These are phyloP conservation scores for Bovichtus variegatus DNA, from an alignment of 2,797 vertebrate genomes.

Conservation along the genomic window DNA sequence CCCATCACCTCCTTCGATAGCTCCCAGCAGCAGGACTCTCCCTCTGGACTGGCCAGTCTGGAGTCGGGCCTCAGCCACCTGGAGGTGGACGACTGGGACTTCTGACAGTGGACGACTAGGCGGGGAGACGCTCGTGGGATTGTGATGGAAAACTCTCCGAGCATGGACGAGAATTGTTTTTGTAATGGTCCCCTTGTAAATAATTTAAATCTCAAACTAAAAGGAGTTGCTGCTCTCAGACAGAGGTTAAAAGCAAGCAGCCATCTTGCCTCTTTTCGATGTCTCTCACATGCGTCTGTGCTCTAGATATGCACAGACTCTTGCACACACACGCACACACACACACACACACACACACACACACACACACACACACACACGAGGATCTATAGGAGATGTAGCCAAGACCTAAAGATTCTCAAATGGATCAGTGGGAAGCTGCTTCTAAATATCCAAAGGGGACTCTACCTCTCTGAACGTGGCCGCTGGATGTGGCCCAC, in stretches of 20 bases:
- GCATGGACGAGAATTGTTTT: slow-evolving; percentile 49
- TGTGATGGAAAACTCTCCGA: slow-evolving; percentile 32
- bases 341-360: slow-evolving; percentile 28
- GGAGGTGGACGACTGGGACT: slow-evolving; percentile 98
- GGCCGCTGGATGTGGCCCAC: slow-evolving; percentile 21
- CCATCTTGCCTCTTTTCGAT: slow-evolving; percentile 67
- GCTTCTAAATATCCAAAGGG: slow-evolving; percentile 62
- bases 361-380: slow-evolving; percentile 25
- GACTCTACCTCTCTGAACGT: slow-evolving; percentile 69
- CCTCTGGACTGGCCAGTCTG: slow-evolving; percentile 90
- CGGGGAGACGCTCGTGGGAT: slow-evolving; percentile 25
- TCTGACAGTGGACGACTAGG: slow-evolving; percentile 82
- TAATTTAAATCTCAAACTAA: slow-evolving; percentile 48
- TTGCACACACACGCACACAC: slow-evolving; percentile 48
- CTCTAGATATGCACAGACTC: slow-evolving; percentile 66
- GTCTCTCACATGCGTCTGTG: slow-evolving; percentile 56
- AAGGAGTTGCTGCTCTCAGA: slow-evolving; percentile 50
- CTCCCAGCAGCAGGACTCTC: slow-evolving; percentile 82
- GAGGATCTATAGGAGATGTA: slow-evolving; percentile 24
- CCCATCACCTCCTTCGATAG: slow-evolving; percentile 90
- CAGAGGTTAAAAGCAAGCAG: slow-evolving; percentile 71
- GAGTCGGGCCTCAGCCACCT: slow-evolving; percentile 93
- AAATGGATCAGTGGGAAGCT: slow-evolving; percentile 48
- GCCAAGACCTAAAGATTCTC: slow-evolving; percentile 20
- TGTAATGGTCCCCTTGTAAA: slow-evolving; percentile 60